phyloP scores from a whole-genome alignment of 2,113 vertebrate genomes.

The Nannobrachium achirus region DNA sequence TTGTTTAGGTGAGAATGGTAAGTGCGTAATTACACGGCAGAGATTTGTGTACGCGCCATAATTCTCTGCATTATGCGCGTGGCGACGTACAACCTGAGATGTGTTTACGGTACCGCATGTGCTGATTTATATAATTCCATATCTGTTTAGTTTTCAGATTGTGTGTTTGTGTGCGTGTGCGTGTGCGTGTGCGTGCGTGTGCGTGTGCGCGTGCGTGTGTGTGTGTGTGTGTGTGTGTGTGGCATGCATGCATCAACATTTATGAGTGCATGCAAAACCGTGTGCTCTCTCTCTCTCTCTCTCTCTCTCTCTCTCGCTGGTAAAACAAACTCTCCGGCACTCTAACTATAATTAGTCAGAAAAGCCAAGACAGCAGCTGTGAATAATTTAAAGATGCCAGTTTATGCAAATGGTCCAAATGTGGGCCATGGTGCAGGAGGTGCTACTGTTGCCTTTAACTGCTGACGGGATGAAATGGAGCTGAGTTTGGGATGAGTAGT shows the following conservation, averaged over 20 bases:
- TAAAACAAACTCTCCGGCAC: constrained; percentile 48
- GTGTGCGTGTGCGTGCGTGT: not conserved
- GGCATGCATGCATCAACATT: too few species aligned
- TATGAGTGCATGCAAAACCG: too few species aligned
- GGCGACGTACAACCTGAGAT: constrained; percentile 4
- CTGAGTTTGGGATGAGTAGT: constrained; percentile 47
- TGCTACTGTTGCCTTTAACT: constrained; percentile 59
- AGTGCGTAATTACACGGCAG: not conserved
- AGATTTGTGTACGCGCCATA: constrained; percentile 6
- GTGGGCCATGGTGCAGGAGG: constrained; percentile 70
- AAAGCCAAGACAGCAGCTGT: constrained; percentile 73
- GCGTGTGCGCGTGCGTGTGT: not conserved
- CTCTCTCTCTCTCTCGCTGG: constrained; percentile 38
- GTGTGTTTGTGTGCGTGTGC: too few species aligned
- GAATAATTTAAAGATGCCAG: constrained; percentile 75
- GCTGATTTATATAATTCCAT: too few species aligned
- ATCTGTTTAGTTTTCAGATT: too few species aligned
- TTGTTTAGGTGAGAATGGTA: constrained; percentile 11
- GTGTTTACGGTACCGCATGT: not conserved
- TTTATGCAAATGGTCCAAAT: constrained; percentile 76
- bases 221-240: not conserved
- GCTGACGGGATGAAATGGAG: constrained; percentile 64
- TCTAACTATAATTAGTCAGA: constrained; percentile 75
- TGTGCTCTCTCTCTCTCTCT: too few species aligned
- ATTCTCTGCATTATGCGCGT: too few species aligned